Evolutionary conservation across 2,888 invertebrate genomes (phyloP).

Genomic region (Aphidius colemani): DNA sequence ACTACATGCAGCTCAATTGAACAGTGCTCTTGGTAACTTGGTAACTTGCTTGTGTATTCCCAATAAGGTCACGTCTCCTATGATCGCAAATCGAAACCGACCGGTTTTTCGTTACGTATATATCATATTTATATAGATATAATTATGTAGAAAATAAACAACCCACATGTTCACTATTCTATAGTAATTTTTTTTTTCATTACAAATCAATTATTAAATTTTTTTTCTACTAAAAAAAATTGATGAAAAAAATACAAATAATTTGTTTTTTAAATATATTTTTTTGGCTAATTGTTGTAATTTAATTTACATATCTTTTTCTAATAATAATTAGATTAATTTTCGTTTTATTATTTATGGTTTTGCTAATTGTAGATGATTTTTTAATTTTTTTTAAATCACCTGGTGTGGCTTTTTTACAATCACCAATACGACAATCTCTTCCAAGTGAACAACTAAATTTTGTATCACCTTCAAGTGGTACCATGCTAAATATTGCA

Average conservation of each 20-base stretch:
- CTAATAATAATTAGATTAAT: not conserved
- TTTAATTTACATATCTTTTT: not conserved
- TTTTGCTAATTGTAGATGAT: not conserved
- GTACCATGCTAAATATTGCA: conserved; percentile 83
- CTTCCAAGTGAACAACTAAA: conserved; percentile 79
- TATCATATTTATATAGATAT: not conserved
- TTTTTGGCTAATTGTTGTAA: not conserved
- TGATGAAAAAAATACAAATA: not conserved
- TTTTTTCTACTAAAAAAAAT: not conserved
- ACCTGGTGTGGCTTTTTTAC: conserved; percentile 81
- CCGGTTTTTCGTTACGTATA: conserved; percentile 27
- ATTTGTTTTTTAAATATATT: not conserved
- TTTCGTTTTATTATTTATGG: not conserved
- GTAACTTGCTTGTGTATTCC: conserved; percentile 32
- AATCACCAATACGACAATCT: conserved; percentile 78
- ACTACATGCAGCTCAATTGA: not conserved
- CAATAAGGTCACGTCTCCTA: conserved; percentile 43
- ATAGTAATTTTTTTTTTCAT: too few relatives aligned
- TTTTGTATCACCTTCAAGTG: conserved; percentile 73
- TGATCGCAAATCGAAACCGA: conserved; percentile 25
- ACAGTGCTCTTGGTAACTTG: conserved; percentile 19
- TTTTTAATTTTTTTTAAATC: conserved; percentile 38
- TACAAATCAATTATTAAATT: too few relatives aligned
- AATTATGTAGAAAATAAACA: too few relatives aligned
- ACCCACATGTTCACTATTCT: too few relatives aligned